Evolutionary conservation across 2,113 vertebrate genomes (phyloP).

Genomic region (Pampusana beccarii): DNA sequence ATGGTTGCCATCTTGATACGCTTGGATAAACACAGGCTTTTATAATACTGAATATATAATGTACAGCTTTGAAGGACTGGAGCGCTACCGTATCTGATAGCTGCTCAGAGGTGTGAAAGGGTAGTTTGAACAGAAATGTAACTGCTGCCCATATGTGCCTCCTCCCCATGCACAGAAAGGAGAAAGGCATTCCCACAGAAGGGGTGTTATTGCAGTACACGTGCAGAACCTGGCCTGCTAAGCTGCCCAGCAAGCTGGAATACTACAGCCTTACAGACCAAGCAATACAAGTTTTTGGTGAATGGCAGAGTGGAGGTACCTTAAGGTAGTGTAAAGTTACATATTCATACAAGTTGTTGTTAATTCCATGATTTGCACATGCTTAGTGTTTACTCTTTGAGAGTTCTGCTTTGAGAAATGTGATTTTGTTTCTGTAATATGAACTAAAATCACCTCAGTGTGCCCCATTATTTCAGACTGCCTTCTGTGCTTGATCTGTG

Average conservation of each 20-base stretch:
- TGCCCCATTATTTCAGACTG: background rate
- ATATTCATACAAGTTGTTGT: background rate
- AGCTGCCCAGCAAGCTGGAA: background rate
- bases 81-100: fast-evolving
- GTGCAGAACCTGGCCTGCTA: background rate
- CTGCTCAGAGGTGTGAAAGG: background rate
- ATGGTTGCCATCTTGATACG: fast-evolving
- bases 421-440: background rate
- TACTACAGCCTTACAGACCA: background rate
- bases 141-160: fast-evolving
- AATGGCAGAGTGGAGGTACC: background rate
- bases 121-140: background rate
- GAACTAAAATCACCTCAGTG: background rate
- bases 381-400: background rate
- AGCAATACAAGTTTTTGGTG: background rate
- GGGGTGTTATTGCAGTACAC: background rate
- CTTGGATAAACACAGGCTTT: background rate
- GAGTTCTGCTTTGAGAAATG: background rate
- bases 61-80: background rate
- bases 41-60: background rate
- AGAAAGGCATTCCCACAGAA: background rate
- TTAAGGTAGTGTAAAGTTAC: background rate
- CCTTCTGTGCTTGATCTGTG: background rate
- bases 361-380: background rate
- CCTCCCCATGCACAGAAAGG: background rate